phyloP scores from a whole-genome alignment of 1,140 invertebrate genomes.

The Listronotus bonariensis region DNA sequence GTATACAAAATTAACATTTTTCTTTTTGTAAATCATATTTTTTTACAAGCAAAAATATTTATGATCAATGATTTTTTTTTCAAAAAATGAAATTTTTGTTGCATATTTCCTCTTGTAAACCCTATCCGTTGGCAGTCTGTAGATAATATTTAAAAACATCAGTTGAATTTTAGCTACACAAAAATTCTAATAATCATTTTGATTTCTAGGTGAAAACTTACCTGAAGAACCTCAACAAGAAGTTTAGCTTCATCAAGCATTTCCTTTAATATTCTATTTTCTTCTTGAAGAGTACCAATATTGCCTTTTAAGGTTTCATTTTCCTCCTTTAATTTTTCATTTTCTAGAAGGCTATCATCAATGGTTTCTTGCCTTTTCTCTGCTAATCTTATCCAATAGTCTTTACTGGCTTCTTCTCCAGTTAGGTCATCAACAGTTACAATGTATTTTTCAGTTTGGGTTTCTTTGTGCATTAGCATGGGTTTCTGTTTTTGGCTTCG shows the following conservation, averaged over 20 bases:
- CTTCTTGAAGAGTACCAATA: constrained; percentile 64
- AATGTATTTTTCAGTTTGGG: constrained; percentile 62
- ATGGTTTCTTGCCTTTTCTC: constrained; percentile 67
- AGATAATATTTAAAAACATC: too few species aligned
- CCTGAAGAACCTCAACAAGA: constrained; percentile 62
- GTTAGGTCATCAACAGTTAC: constrained; percentile 66
- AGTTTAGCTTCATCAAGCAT: constrained; percentile 68
- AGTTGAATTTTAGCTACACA: too few species aligned
- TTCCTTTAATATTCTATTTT: constrained; percentile 66
- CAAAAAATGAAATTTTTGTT: too few species aligned
- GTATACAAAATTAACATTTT: too few species aligned
- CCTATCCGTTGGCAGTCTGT: too few species aligned
- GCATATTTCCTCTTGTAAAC: too few species aligned
- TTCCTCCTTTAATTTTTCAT: constrained; percentile 63
- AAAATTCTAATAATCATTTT: too few species aligned
- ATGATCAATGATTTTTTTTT: too few species aligned
- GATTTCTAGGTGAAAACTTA: constrained; percentile 48
- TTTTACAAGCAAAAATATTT: too few species aligned
- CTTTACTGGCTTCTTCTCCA: constrained; percentile 65
- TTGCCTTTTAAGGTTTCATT: constrained; percentile 63
- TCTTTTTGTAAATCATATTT: too few species aligned
- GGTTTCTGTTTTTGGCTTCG: constrained; percentile 29
- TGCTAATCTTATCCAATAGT: constrained; percentile 71
- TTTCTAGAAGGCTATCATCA: constrained; percentile 69
- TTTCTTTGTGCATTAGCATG: constrained; percentile 54